Evolutionary conservation across 2,797 vertebrate genomes (phyloP), one percentile per base, ranked within the genome.

Genomic region (Chelon auratus): DNA sequence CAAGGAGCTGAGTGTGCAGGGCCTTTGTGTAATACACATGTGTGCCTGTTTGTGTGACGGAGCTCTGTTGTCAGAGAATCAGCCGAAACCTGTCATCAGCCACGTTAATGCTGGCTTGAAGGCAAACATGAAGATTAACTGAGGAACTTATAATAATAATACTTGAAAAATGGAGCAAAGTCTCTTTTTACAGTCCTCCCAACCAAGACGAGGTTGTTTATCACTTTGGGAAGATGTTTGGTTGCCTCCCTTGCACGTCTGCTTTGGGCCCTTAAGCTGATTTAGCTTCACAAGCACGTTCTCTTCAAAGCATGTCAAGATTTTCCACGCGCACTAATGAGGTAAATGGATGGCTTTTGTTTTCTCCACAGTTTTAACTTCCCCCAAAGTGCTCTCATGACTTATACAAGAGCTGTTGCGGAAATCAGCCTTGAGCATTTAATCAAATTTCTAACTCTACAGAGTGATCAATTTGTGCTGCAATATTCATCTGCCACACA

Each of bases 311-410:
- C 86, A 78, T 81, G 87, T 91, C 92, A 91, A 86, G 81, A 90
- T 87, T 90, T 89, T 90, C 63, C 86, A 88, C 59, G 70, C 87
- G 86, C 88, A 80, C 90, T 91, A 94, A 93, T 92, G 92, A 93
- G 89, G 85, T 89, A 87, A 92, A 92, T 91, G 87, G 86, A 93
- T 88, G 85, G 80, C 85, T 91, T 92, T 92, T 90, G 91, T 93
- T 92, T 91, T 87, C 85, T 82, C 73, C 88, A 85, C 87, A 88
- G 84, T 87, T 87, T 85, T 86, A 82, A 88, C 83, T 83, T 75
- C 70, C 84, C 82, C 87, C 76, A 78, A 83, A 90, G 77, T 88
- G 87, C 80, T 89, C 82, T 90, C 84, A 88, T 83, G 89, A 89
- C 82, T 89, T 85, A 88, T 81, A 87, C 85, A 90, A 77, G 78